These are phyloP conservation scores for Lepidocolaptes lacrymiger DNA, from an alignment of 2,797 vertebrate genomes.

Conservation along the genomic window DNA sequence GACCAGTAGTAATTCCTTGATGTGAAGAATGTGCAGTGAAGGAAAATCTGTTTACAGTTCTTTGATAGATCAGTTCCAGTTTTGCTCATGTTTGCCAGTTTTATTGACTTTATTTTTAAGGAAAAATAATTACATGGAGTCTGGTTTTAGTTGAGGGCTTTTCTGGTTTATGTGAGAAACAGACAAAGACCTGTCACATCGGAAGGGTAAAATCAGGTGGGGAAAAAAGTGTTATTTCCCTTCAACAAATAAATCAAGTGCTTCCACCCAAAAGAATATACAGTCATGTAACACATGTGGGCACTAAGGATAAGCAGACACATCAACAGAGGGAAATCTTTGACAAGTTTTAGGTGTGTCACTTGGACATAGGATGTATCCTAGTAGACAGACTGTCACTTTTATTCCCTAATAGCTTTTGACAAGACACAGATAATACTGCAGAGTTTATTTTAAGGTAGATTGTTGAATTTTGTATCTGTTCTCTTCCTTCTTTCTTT, in stretches of 20 bases:
- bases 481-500: not conserved
- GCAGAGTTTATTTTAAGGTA: constrained; percentile 26
- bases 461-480: not conserved
- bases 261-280: not conserved
- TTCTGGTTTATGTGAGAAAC: constrained; percentile 31
- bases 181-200: not conserved
- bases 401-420: constrained; percentile 37
- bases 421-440: constrained; percentile 27
- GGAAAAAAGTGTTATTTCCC: not conserved
- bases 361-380: constrained; percentile 27
- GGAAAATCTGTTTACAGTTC: constrained; percentile 26
- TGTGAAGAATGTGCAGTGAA: not conserved
- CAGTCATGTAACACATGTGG: not conserved
- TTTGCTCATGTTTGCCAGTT: constrained; percentile 15
- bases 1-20: not conserved
- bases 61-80: constrained; percentile 28
- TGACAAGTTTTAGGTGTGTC: constrained; percentile 14
- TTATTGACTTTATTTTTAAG: constrained; percentile 8
- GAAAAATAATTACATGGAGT: not conserved
- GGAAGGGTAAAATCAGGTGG: not conserved
- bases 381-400: constrained; percentile 33
- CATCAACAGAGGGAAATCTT: constrained; percentile 30
- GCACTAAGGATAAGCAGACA: constrained; percentile 14
- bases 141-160: constrained; percentile 34
- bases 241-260: constrained; percentile 46